Percentiles rank a stretch among this genome's conserved stretches.
Evolutionary conservation across 2,113 vertebrate species (phyloP).

Genomic region (Oncorhynchus kisutch): DNA sequence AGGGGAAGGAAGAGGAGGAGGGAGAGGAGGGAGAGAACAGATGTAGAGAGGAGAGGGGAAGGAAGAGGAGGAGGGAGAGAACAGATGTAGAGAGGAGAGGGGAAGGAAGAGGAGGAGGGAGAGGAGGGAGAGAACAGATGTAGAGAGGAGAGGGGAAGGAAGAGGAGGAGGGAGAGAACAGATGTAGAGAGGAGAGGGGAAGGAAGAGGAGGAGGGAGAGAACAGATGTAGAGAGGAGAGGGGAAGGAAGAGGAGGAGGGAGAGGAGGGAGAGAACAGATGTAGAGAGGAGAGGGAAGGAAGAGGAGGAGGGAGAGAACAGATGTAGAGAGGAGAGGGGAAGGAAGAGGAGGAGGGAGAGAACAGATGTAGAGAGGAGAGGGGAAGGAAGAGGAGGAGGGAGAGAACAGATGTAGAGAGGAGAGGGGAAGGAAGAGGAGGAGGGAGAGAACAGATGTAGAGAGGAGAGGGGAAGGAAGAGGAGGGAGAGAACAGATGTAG

Average conservation of each 20-base stretch:
- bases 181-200: background rate
- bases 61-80: rapidly evolving
- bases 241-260: background rate
- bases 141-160: background rate
- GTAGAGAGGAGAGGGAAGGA: constrained; percentile 19
- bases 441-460: too few species aligned
- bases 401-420: too few species aligned
- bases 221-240: too few species aligned
- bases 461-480: too few species aligned
- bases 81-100: too few species aligned
- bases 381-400: too few species aligned
- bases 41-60: too few species aligned
- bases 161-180: background rate
- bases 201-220: background rate
- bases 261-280: background rate
- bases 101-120: background rate
- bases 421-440: too few species aligned
- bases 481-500: too few species aligned
- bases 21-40: background rate
- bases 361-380: too few species aligned
- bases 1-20: background rate
- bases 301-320: background rate
- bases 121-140: too few species aligned
- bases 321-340: constrained; percentile 15
- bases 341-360: too few species aligned